Evolutionary conservation across 2,888 invertebrate genomes (phyloP), one percentile per base, ranked within the genome.

Genomic region (Yponomeuta evonymella): DNA sequence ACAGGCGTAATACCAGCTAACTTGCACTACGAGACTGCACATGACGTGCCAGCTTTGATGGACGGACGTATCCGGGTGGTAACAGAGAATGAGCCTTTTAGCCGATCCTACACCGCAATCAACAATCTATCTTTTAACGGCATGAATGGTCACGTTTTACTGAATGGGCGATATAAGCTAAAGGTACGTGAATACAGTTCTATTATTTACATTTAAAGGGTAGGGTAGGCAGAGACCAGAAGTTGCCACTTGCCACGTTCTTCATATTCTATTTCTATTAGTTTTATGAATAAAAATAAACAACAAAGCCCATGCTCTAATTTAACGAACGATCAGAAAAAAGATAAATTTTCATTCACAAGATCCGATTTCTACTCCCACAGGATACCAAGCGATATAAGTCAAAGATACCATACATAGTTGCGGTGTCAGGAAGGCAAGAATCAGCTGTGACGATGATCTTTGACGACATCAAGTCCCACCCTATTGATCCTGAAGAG

Each of bases 1-100:
- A 89, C 88, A 30, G 94, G 95, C 0, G 75, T 87, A 10, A 89
- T 97, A 70, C 96, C 97, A 0, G 94, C 94, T 0, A 97, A 97
- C 83, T 86, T 97, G 29, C 94, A 97, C 81, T 96, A 90, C 79
- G 86, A 91, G 0, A 85, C 80, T 0, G 95, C 96, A 0, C 87
- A 93, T 5, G 93, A 93, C 67, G 76, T 94, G 0, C 83, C 84
- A 43, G 93, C 93, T 36, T 76, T 95, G 11, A 84, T 86, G 3
- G 93, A 94, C 1, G 94, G 93, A 0, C 85, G 90, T 64, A 83
- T 94, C 62, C 78, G 89, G 77, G 91, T 96, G 8, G 91, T 96
- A 4, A 91, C 90, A 0, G 94, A 93, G 70, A 89, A 85, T 85
- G 92, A 80, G 72, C 88, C 77, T 0, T 94, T 95, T 87, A 80